Percentiles rank a stretch among this genome's conserved stretches.
phyloP scores from a whole-genome alignment of 2,797 vertebrate genomes.

The Arnoldichthys spilopterus region DNA sequence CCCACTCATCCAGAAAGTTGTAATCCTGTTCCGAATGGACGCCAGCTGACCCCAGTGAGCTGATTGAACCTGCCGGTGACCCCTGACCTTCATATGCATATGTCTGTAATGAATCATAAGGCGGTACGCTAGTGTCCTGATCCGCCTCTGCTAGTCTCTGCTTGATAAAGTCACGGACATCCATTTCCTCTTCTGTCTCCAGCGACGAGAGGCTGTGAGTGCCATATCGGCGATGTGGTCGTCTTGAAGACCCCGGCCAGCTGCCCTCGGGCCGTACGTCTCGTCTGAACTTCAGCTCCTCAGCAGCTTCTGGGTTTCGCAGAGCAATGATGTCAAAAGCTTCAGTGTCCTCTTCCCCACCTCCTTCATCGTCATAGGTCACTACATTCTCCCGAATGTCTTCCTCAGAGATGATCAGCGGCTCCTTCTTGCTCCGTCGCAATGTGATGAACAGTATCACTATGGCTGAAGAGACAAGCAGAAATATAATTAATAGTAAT shows the following conservation, averaged over 20 bases:
- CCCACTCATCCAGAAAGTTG: slow-evolving; percentile 93
- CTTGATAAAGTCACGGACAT: slow-evolving; percentile 91
- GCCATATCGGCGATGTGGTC: slow-evolving; percentile 64
- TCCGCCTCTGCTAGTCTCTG: slow-evolving; percentile 92
- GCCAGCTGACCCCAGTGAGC: slow-evolving; percentile 88
- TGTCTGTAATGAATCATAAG: slow-evolving; percentile 96
- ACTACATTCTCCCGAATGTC: slow-evolving; percentile 96
- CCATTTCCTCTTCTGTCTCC: slow-evolving; percentile 68
- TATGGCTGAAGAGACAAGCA: slow-evolving; percentile 79
- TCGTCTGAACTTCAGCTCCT: slow-evolving; percentile 91
- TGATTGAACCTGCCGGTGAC: slow-evolving; percentile 91
- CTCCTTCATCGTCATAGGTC: slow-evolving; percentile 96
- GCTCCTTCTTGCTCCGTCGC: slow-evolving; percentile 93
- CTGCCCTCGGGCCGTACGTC: slow-evolving; percentile 87
- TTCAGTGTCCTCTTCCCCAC: slow-evolving; percentile 96
- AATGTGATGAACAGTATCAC: slow-evolving; percentile 96
- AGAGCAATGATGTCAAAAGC: slow-evolving; percentile 97
- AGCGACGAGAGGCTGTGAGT: slow-evolving; percentile 72
- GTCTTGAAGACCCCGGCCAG: slow-evolving; percentile 44
- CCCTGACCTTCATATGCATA: slow-evolving; percentile 96
- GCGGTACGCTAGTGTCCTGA: slow-evolving; percentile 88
- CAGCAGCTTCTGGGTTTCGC: slow-evolving; percentile 91
- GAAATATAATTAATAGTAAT: not conserved
- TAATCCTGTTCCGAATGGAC: slow-evolving; percentile 93
- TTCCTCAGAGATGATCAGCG: slow-evolving; percentile 95